Evolutionary conservation across 2,797 vertebrate species (phyloP), one percentile per base, ranked within the genome.

Genomic region (Propithecus perrieri): DNA sequence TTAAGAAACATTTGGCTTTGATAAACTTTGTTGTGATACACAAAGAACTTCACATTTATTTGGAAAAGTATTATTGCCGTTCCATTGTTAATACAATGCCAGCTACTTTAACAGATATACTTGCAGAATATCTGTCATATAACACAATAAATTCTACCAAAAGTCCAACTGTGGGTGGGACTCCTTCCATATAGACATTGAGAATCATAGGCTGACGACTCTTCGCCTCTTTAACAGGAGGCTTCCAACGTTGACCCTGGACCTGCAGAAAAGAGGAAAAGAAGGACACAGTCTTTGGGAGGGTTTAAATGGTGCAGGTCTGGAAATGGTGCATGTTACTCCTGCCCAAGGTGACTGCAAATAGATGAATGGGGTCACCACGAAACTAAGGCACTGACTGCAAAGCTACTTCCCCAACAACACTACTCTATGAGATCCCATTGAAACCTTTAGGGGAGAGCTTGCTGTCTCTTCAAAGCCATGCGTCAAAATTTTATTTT

Each of bases 1-100:
- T 38, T 53, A 87, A 89, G 41, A 89, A 85, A 30, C 46, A 41
- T 93, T 88, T 72, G 69, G 26, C 55, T 91, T 95, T 86, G 24
- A 18, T 93, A 53, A 86, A 59, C 8, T 57, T 63, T 28, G 0
- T 75, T 94, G 57, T 18, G n/a, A 0, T 65, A 10, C 17, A 8
- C 83, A 43, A 86, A 41, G 26, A 53, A 69, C 5, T 75, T 53
- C 33, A 65, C 24, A 46, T 85, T 85, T 38, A 10, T 4, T 83
- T 85, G 79, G 72, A 5, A 85, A 88, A 59, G 17, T 24, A 9
- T 38, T 76, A 7, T 28, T 72, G 0, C 1, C 46, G 18, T 38
- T 26, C 3, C 7, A 4, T 55, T 88, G 30, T 85, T 75, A 35
- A 83, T 59, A 65, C 6, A 50, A 4, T 50, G 48, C 4, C 28